Base-by-base conservation (phyloP, 1,140 invertebrate genomes). In the Leptonema lineaticorne region DNA sequence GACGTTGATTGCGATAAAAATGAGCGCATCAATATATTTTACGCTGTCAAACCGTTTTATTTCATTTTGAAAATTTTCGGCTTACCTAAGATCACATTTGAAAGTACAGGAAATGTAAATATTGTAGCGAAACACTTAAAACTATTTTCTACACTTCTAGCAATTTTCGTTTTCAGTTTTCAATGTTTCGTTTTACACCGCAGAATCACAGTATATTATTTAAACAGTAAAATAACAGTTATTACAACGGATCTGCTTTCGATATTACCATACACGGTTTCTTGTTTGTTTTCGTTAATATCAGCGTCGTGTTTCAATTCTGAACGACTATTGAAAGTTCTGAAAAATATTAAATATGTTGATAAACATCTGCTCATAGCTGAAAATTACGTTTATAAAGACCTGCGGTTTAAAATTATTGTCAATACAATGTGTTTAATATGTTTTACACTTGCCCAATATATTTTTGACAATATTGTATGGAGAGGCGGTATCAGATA, bases 81-180 rank as follows among this genome's bases (percentile, higher is more conserved):
- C 18, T 30, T 72, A 9, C 71, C 69, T 33, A 69, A 72, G 24
- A 33, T 72, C 20, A 46, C 24, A 57, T 71, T 68, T 33, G 46
- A 46, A 8, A 46, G 57, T 1, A 60, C 57, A 11, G 56, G 59
- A 20, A 46, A 63, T 8, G 18, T 11, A 14, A 24, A n/a, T n/a
- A n/a, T n/a, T n/a, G n/a, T n/a, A n/a, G n/a, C n/a, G n/a, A 33
- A 33, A 48, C 64, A 9, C 46, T 48, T 26, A 20, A 28, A 53
- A 18, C 20, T 30, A 5, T 72, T 69, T 46, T 63, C 63, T 28
- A 48, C 66, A 14, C 24, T 63, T 3, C 11, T 72, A 37, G 63
- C 59, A 11, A 45, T 57, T 8, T 18, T 45, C 1, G 28, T 72
- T 20, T 53, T 72, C 14, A 30, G 48, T 14, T 14, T 37, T 20